Conservation (phyloP, 1,140 invertebrate species). For the Panonychus citri region DNA sequence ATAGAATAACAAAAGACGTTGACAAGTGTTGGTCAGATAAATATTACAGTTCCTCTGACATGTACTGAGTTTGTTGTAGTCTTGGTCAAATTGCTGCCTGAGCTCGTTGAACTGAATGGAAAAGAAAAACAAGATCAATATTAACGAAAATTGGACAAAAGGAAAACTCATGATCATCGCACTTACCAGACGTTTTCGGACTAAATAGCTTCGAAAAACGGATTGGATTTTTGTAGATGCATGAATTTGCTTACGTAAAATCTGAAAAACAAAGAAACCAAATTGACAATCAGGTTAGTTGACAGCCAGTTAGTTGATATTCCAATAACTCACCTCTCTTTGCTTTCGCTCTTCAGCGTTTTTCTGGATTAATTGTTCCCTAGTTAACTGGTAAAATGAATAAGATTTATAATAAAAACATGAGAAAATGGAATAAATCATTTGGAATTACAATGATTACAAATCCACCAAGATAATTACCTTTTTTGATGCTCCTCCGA, state of each 20-base stretch:
- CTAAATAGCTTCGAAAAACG: slow-evolving; percentile 6
- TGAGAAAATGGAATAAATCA: not conserved
- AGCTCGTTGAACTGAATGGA: not conserved
- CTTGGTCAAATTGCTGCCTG: not conserved
- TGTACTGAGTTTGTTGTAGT: not conserved
- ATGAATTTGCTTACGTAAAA: slow-evolving; percentile 5
- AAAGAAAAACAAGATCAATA: not conserved
- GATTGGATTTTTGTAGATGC: slow-evolving; percentile 12
- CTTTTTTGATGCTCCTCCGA: slow-evolving; percentile 51
- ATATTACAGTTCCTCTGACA: not conserved
- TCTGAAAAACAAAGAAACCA: not conserved
- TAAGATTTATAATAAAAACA: not conserved
- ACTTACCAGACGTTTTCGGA: not conserved
- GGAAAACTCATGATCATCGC: not conserved
- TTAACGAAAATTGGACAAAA: not conserved
- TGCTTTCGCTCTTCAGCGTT: slow-evolving; percentile 60
- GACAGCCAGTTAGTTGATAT: not conserved
- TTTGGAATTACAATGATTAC: not conserved
- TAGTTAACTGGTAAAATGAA: not conserved
- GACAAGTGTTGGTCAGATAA: not conserved
- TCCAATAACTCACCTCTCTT: slow-evolving; percentile 36
- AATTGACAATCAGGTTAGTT: not conserved
- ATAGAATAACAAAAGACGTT: not conserved
- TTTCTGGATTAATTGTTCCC: slow-evolving; percentile 44
- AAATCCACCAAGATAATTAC: slow-evolving; percentile 21